Evolutionary conservation across 2,888 invertebrate species (phyloP), one percentile per base, ranked within the genome.

Genomic region (Heterodera filipjevi): DNA sequence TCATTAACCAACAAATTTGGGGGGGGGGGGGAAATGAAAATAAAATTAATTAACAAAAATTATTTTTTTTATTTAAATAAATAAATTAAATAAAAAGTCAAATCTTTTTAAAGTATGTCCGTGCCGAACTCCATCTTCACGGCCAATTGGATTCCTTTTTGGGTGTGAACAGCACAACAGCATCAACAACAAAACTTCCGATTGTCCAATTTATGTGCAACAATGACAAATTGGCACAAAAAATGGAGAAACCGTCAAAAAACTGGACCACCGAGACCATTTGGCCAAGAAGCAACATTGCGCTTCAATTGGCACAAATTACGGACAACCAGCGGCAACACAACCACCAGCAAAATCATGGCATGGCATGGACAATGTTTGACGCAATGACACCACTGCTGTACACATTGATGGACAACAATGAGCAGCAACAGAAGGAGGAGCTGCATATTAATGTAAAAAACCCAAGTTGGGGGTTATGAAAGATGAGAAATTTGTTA

Each of bases 121-220:
- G 59, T 59, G 59, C 59, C 27, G 59, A 59, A 27, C 59, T 59
- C 5, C 59, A 59, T 27, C 59, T 59, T 27, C n/a, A 59, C 22
- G 59, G 59, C n/a, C 59, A 12, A 59, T 59, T 59, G 59, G 59
- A 59, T 6, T n/a, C 59, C 59, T 59, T 59, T 59, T 59, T 59
- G 59, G 59, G 27, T 59, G 59, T 3, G 5, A 22, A 22, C 5
- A 5, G n/a, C 8, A 27, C n/a, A 27, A 27, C n/a, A 27, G n/a
- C 59, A 59, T 27, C n/a, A 59, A 27, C n/a, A 27, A 5, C 49
- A 3, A 5, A n/a, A 27, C n/a, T 59, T 22, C 59, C 5, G 5
- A 59, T 59, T 59, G 27, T 59, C 27, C 59, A 59, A 59, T 59
- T n/a, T 59, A 22, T 59, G 59, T 59, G 59, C 59, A 59, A 12